These are phyloP conservation scores for Phoenicopterus ruber DNA, from an alignment of 2,113 vertebrate species.

Conservation along the genomic window DNA sequence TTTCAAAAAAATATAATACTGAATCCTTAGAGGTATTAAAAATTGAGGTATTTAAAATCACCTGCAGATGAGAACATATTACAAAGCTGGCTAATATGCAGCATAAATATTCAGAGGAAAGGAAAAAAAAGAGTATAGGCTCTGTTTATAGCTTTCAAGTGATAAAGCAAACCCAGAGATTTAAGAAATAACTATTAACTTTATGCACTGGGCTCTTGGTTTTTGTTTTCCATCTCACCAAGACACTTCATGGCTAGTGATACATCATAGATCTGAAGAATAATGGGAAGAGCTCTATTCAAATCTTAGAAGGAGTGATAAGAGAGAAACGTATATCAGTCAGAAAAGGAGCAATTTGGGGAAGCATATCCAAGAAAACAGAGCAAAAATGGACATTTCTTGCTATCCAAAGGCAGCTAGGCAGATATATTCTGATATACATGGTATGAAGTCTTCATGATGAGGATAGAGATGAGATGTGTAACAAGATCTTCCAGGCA, in stretches of 20 bases:
- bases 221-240: background rate
- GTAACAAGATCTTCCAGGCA: background rate
- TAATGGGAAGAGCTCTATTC: background rate
- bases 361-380: background rate
- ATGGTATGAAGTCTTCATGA: background rate
- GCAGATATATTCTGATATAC: background rate
- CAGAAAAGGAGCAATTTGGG: background rate
- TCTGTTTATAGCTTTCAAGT: background rate
- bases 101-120: background rate
- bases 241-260: background rate
- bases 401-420: background rate
- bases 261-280: background rate
- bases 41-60: background rate
- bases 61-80: background rate
- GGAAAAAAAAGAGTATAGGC: background rate
- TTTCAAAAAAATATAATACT: background rate
- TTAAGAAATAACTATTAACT: background rate
- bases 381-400: background rate
- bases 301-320: background rate
- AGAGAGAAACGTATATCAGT: background rate
- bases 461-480: background rate
- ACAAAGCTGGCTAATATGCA: background rate
- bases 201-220: background rate
- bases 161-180: background rate
- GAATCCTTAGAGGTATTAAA: background rate